Conservation (phyloP, 2,888 invertebrate species). For the Nemapogon koenigi region DNA sequence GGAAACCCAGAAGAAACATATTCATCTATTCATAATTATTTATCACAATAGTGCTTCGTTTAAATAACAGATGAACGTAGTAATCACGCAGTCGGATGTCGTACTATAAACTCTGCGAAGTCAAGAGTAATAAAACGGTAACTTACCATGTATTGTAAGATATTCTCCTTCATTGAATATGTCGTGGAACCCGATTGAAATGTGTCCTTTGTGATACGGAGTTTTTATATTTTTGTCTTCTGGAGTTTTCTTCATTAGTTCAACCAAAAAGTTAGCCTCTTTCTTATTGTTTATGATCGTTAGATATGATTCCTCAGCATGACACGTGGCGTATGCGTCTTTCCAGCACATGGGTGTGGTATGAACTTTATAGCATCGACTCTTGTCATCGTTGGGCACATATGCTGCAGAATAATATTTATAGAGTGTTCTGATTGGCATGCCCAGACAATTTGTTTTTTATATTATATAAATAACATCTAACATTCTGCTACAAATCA, state of each 20-base stretch:
- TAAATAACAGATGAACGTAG: too few relatives aligned
- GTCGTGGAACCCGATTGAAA: conserved; percentile 1
- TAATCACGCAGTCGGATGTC: too few relatives aligned
- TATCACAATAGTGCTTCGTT: too few relatives aligned
- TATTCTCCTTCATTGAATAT: conserved; percentile 1
- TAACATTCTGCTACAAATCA: too few relatives aligned
- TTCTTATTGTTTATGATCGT: conserved; percentile 1
- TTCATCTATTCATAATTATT: too few relatives aligned
- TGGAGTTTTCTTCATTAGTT: not conserved
- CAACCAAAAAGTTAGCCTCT: not conserved
- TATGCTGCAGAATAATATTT: not conserved
- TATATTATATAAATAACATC: too few relatives aligned
- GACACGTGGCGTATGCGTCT: conserved; percentile 2
- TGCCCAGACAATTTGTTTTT: too few relatives aligned
- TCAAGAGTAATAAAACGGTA: not conserved
- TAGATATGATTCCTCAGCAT: conserved; percentile 3
- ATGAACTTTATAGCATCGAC: conserved; percentile 4
- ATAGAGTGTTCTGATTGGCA: too few relatives aligned
- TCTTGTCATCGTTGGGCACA: conserved; percentile 1
- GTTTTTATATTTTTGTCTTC: not conserved
- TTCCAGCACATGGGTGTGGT: conserved; percentile 1
- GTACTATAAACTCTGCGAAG: too few relatives aligned
- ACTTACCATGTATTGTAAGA: conserved; percentile 6
- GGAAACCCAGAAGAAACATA: too few relatives aligned
- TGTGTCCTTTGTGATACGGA: not conserved